Evolutionary conservation across 2,888 invertebrate genomes (phyloP), one percentile per base, ranked within the genome.

Genomic region (Trachelus stipa): DNA sequence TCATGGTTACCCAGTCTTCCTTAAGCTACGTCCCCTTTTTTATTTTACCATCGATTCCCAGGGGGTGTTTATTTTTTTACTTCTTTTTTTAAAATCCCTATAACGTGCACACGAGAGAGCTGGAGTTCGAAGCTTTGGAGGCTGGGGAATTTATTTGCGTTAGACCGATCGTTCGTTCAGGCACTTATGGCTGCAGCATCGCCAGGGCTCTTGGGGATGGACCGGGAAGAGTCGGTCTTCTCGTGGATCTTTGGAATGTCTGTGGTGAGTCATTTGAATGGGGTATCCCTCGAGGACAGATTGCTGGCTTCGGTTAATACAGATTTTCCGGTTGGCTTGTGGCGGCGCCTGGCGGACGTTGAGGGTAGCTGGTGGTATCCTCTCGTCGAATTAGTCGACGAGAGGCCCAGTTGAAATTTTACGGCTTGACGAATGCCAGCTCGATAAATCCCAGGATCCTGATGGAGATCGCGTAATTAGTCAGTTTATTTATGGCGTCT

Each of bases 361-460:
- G 9, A 12, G 23, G 34, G 37, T 31, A 30, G 30, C 34, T 11
- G 3, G 4, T 23, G n/a, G 74, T 31, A 74, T 74, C 74, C 31
- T 73, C 4, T 30, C 31, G 74, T 35, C 30, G 74, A 74, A 74
- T 74, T 78, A 35, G 34, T 31, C 77, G 74, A 74, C 77, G 74
- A 74, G 77, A 77, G 77, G 76, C 69, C 69, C 69, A 80, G 75
- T 74, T 56, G 81, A 78, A 77, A 81, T 79, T 79, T 81, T 77
- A 79, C 76, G 76, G 75, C 79, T 80, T 81, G 81, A 83, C 71
- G 77, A 80, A 79, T 76, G 75, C 68, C 35, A 31, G 69, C 35
- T 74, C 74, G 78, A 79, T 80, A 77, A 81, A 82, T 81, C 82
- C 74, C 35, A 34, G 73, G 76, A 81, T 80, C 76, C 79, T 81